Base-by-base conservation (phyloP, 2,888 invertebrate species). In the Sphaerophoria taeniata region DNA sequence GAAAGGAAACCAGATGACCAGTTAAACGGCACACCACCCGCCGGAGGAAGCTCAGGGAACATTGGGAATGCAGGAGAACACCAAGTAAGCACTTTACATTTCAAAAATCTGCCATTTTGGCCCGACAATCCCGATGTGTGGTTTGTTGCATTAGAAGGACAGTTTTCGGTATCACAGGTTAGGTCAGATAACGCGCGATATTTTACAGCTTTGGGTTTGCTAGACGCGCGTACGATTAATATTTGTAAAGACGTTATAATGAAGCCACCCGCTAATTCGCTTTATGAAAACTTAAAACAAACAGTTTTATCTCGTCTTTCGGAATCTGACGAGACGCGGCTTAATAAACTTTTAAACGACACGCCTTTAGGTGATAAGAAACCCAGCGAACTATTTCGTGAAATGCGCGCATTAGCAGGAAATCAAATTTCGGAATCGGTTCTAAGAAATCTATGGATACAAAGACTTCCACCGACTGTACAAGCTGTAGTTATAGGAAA, bases 61-160 rank as follows among this genome's bases (percentile, higher is more conserved):
- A 24, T 7, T 16, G 51, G 16, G 51, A 51, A 16, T 51, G 6
- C 2, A 51, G 9, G 6, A 16, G 39, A 58, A 39, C 58, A 39
- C 4, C 11, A 55, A 36, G 45, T 71, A 56, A 71, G 56, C 34
- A 58, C 45, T 14, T 36, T 71, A 24, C 1, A 43, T 71, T 71
- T 71, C 0, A 72, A 72, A 31, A 72, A 60, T 51, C 34, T 72
- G 36, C 39, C 51, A 5, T 72, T 71, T 51, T 71, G 60, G 34
- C 60, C 60, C 0, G 14, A 72, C 3, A 60, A 72, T 31, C 60
- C 51, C 0, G 71, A 72, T 33, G 49, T 60, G 36, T 60, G 60
- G 60, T 60, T 72, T 16, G 12, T 24, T n/a, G 71, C 39, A 2
- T 51, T 72, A 11, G 60, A 72, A n/a, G 39, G 58, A 0, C 39